Evolutionary conservation across 2,113 vertebrate species (phyloP).

Genomic region (Ancistrus triradiatus): DNA sequence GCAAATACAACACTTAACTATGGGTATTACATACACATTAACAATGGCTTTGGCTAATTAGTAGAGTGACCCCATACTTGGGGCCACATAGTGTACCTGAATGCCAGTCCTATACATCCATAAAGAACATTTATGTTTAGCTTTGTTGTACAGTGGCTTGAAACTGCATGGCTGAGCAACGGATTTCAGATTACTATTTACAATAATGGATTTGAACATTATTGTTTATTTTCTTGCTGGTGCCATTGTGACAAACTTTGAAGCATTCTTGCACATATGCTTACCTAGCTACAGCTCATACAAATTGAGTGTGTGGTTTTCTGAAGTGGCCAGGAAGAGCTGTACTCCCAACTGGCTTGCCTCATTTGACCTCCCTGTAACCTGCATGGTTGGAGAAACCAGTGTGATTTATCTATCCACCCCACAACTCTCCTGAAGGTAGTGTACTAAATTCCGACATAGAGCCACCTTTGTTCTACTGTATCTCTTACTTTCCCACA

Average conservation of each 20-base stretch:
- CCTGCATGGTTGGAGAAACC: conserved; percentile 38
- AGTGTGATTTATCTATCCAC: conserved; percentile 51
- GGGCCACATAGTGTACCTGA: too few species aligned
- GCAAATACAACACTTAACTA: too few species aligned
- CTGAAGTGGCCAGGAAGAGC: conserved; percentile 22
- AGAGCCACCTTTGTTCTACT: background rate
- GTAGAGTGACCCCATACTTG: too few species aligned
- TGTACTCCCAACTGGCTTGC: conserved; percentile 31
- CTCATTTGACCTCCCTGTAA: conserved; percentile 48
- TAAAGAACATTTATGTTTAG: background rate
- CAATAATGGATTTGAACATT: conserved; percentile 53
- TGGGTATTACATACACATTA: too few species aligned
- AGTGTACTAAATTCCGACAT: background rate
- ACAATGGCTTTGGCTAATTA: too few species aligned
- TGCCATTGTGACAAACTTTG: conserved; percentile 30
- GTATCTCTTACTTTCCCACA: background rate
- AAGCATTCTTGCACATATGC: conserved; percentile 36
- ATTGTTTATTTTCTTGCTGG: conserved; percentile 46
- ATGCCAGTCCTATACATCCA: too few species aligned
- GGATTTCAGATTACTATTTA: conserved; percentile 44
- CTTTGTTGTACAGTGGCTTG: conserved; percentile 10
- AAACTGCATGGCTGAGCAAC: conserved; percentile 14
- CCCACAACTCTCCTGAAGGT: too few species aligned
- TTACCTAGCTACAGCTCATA: conserved; percentile 35
- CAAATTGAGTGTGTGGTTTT: conserved; percentile 43